phyloP scores from a whole-genome alignment of 2,113 vertebrate species.

The Tyrannus savana region DNA sequence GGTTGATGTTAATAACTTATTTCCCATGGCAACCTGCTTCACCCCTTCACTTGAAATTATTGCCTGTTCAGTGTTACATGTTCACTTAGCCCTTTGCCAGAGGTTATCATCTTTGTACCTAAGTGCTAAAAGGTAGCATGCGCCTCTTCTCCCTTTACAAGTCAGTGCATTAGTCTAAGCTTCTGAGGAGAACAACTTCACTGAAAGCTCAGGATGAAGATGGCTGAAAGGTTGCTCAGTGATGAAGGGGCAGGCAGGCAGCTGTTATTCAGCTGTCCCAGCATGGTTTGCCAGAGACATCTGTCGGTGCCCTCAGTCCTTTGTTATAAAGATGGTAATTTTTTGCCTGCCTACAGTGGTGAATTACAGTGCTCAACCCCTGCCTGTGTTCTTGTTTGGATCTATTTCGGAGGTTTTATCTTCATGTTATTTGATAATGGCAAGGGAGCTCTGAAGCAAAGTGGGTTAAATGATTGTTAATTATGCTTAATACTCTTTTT shows the following conservation, averaged over 20 bases:
- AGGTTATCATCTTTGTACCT: not conserved
- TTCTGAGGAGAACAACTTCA: not conserved
- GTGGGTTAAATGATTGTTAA: conserved; percentile 16
- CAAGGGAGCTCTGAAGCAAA: not conserved
- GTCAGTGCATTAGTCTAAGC: not conserved
- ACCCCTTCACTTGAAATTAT: not conserved
- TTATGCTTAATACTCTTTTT: not conserved
- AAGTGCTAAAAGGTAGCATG: not conserved
- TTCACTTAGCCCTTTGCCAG: not conserved
- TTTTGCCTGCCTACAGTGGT: conserved; percentile 42
- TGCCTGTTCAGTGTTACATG: not conserved
- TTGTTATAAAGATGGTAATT: conserved; percentile 31
- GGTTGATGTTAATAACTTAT: not conserved
- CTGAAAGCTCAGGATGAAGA: not conserved
- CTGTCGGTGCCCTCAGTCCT: not conserved
- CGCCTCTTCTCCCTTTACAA: not conserved
- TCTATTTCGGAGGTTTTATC: not conserved
- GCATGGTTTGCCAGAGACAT: conserved; percentile 24
- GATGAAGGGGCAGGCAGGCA: not conserved
- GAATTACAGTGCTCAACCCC: conserved; percentile 18
- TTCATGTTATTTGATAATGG: not conserved
- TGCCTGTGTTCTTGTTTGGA: conserved; percentile 9
- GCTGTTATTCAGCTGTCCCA: conserved; percentile 25
- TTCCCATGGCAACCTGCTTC: not conserved
- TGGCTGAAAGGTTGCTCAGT: not conserved